A percentile compares a stretch with the other conserved stretches of the same genome.
Conservation (phyloP, 2,888 invertebrate species). For the Heliconius erato region DNA sequence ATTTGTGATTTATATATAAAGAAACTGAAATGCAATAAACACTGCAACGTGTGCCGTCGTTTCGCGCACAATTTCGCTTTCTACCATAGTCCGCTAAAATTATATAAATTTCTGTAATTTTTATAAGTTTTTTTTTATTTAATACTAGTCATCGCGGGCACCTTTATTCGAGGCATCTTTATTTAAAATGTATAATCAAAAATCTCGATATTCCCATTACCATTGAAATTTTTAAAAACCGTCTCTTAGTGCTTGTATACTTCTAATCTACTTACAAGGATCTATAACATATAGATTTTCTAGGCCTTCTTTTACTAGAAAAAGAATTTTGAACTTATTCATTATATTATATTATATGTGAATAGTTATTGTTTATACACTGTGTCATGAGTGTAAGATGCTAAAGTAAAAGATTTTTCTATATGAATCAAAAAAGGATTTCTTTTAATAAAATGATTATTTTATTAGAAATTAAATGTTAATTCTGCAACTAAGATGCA, state of each 20-base stretch:
- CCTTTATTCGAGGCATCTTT: too few species aligned
- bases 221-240: too few species aligned
- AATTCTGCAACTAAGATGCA: background rate
- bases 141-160: too few species aligned
- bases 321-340: too few species aligned
- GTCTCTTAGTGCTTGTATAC: too few species aligned
- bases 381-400: background rate
- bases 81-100: slow-evolving; percentile 31
- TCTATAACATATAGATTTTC: too few species aligned
- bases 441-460: background rate
- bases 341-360: slow-evolving; percentile 11
- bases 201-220: too few species aligned
- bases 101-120: background rate
- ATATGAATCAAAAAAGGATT: background rate
- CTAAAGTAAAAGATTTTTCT: background rate
- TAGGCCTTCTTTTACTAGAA: too few species aligned
- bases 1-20: slow-evolving; percentile 1
- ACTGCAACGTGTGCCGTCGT: background rate
- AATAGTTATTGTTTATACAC: background rate
- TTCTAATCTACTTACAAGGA: too few species aligned
- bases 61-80: slow-evolving; percentile 34
- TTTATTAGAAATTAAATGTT: background rate
- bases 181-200: too few species aligned
- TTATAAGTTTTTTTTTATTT: too few species aligned
- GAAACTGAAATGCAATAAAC: slow-evolving; percentile 15